phyloP scores from a whole-genome alignment of 1,140 invertebrate species.

The Drosophila grimshawi region DNA sequence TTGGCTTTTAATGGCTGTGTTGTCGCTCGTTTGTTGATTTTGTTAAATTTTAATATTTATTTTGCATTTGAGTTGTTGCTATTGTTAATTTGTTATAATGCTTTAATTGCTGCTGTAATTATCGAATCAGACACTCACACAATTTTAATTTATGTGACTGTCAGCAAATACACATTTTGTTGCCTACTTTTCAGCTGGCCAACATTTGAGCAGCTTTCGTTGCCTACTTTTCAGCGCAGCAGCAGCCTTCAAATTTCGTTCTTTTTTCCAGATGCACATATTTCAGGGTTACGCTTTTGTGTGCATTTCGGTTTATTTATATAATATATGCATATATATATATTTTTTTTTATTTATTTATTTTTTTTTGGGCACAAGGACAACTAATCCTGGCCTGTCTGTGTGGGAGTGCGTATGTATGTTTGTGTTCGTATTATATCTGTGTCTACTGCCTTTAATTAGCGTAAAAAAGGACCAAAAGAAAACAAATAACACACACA shows the following conservation, averaged over 20 bases:
- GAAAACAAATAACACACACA: neutral
- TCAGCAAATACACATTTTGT: slow-evolving; percentile 1
- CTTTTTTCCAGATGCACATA: slow-evolving; percentile 17
- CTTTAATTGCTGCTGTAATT: slow-evolving; percentile 27
- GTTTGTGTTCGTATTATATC: slow-evolving; percentile 17
- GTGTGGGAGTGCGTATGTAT: slow-evolving; percentile 2
- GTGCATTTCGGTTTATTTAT: slow-evolving; percentile 34
- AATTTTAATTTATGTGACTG: slow-evolving; percentile 3
- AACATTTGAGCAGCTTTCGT: neutral
- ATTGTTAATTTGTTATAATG: slow-evolving; percentile 28
- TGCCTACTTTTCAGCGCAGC: slow-evolving; percentile 20
- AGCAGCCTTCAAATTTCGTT: slow-evolving; percentile 37
- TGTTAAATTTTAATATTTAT: slow-evolving; percentile 30
- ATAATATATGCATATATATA: slow-evolving; percentile 12
- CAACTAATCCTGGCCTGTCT: slow-evolving; percentile 11
- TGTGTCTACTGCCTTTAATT: slow-evolving; percentile 59
- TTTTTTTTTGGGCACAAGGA: slow-evolving; percentile 48
- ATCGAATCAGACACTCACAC: neutral
- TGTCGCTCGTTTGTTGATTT: slow-evolving; percentile 13
- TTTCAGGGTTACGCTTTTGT: slow-evolving; percentile 57
- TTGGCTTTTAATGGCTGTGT: slow-evolving; percentile 35
- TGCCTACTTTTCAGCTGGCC: slow-evolving; percentile 23
- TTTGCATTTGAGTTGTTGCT: slow-evolving; percentile 21
- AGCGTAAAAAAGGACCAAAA: slow-evolving; percentile 46
- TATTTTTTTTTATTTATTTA: slow-evolving; percentile 23